Evolutionary conservation across 1,140 invertebrate species (phyloP).

Genomic region (Pogonus chalceus): DNA sequence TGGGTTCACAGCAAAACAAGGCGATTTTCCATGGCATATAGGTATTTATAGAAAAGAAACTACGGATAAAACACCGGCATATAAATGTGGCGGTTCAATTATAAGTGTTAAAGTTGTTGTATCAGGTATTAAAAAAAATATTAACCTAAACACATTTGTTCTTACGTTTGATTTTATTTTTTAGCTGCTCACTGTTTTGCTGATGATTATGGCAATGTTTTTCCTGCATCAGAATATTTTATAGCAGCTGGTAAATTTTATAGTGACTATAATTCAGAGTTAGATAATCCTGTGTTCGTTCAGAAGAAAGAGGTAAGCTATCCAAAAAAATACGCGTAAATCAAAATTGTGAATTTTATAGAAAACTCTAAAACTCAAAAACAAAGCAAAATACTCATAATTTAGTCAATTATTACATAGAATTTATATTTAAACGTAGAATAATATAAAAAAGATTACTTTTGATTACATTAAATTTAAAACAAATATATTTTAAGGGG

Average conservation of each 20-base stretch:
- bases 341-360: too few species aligned
- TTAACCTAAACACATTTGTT: neutral
- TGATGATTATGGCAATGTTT: neutral
- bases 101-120: conserved; percentile 30
- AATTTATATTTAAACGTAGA: too few species aligned
- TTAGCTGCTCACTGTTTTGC: neutral
- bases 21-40: conserved; percentile 45
- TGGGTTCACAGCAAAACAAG: conserved; percentile 31
- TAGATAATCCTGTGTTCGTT: too few species aligned
- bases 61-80: conserved; percentile 19
- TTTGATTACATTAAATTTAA: too few species aligned
- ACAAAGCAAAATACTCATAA: neutral
- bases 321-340: too few species aligned
- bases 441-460: too few species aligned
- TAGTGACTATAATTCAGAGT: neutral
- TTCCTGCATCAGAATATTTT: neutral
- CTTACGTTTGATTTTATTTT: neutral
- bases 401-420: neutral
- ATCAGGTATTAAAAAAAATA: conserved; percentile 18
- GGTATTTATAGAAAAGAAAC: conserved; percentile 39
- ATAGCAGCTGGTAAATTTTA: neutral
- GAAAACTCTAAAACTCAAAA: too few species aligned
- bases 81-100: conserved; percentile 42
- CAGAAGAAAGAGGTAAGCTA: too few species aligned
- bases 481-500: too few species aligned